These are phyloP conservation scores for Naso thynnoides DNA, from an alignment of 2,797 vertebrate genomes.

Conservation along the genomic window DNA sequence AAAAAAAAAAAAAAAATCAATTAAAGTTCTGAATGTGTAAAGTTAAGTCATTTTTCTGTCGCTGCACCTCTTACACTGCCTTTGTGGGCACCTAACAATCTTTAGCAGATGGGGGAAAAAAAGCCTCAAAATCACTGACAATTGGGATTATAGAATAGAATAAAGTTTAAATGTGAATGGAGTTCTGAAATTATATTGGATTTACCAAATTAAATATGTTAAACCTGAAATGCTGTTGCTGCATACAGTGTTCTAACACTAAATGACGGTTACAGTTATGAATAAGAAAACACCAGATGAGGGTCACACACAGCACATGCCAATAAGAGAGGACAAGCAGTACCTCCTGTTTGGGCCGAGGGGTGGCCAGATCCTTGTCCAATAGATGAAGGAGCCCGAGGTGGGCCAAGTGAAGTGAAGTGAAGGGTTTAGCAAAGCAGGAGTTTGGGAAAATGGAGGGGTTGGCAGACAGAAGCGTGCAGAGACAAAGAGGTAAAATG, in stretches of 20 bases:
- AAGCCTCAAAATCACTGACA: background rate
- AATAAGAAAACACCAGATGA: slow-evolving; percentile 51
- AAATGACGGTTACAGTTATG: slow-evolving; percentile 20
- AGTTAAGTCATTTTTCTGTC: background rate
- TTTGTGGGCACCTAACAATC: background rate
- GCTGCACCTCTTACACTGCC: background rate
- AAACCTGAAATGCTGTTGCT: slow-evolving; percentile 1
- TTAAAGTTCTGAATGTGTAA: background rate
- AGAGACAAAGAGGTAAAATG: slow-evolving; percentile 80
- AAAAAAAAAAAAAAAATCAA: background rate
- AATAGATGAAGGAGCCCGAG: slow-evolving; percentile 83
- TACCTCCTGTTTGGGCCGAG: slow-evolving; percentile 99
- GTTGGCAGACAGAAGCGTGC: slow-evolving; percentile 55
- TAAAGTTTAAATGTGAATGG: background rate
- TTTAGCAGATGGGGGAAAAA: too few species aligned
- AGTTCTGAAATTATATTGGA: background rate
- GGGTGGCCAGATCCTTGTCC: slow-evolving; percentile 93
- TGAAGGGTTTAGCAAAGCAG: slow-evolving; percentile 65
- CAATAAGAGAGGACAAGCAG: slow-evolving; percentile 74
- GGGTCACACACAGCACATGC: slow-evolving; percentile 66
- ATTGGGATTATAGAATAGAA: background rate
- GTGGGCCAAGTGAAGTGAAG: slow-evolving; percentile 68
- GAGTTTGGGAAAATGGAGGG: slow-evolving; percentile 37
- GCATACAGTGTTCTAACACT: slow-evolving; percentile 10
- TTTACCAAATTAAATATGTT: background rate